Conservation (phyloP, 2,113 vertebrate genomes). For the Syngnathus floridae region DNA sequence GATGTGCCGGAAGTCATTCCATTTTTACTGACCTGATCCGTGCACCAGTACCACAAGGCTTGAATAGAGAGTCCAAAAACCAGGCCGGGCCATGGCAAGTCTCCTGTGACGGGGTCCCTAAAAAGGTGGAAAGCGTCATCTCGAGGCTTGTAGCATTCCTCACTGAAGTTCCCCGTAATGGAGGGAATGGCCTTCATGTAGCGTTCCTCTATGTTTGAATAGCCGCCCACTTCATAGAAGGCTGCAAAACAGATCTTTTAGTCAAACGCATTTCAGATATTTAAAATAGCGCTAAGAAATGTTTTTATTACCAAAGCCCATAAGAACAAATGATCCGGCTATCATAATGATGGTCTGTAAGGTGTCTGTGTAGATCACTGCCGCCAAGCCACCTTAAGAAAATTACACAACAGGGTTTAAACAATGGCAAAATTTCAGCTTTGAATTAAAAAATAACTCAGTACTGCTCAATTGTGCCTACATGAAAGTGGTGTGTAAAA, state of each 20-base stretch:
- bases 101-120: constrained; percentile 75
- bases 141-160: constrained; percentile 76
- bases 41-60: constrained; percentile 93
- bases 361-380: constrained; percentile 97
- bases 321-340: constrained; percentile 85
- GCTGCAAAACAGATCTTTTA: constrained; percentile 59
- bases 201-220: constrained; percentile 68
- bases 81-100: constrained; percentile 90
- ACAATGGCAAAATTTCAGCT: not conserved
- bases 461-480: no score
- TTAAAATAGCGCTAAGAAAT: not conserved
- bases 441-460: no score
- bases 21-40: constrained; percentile 82
- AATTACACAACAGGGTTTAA: not conserved
- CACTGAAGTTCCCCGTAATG: not conserved
- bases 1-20: not conserved
- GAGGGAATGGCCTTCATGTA: constrained; percentile 83
- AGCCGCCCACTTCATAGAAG: constrained; percentile 82
- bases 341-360: constrained; percentile 92
- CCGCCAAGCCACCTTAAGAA: constrained; percentile 83
- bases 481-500: no score
- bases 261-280: no score
- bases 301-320: constrained; percentile 79
- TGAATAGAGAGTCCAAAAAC: constrained; percentile 83
- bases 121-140: constrained; percentile 86